Conservation (phyloP, 2,113 vertebrate species). For the rabbit (Oryctolagus cuniculus) region DNA sequence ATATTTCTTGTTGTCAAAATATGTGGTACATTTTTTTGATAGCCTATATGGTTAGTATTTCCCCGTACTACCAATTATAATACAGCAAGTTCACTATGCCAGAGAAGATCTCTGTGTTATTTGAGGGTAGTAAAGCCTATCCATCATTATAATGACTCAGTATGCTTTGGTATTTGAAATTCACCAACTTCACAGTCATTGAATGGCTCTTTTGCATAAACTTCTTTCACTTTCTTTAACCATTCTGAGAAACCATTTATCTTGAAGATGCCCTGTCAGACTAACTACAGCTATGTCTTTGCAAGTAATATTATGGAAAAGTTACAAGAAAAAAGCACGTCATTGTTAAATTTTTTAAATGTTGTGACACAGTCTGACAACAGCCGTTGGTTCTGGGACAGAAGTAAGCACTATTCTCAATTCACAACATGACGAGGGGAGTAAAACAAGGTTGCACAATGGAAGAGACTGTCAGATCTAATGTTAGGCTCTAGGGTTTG, state of each 20-base stretch:
- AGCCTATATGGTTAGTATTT: slow-evolving; percentile 58
- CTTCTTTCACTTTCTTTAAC: slow-evolving; percentile 77
- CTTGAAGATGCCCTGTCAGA: slow-evolving; percentile 76
- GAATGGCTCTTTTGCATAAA: slow-evolving; percentile 78
- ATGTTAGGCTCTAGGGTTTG: not conserved
- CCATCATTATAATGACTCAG: slow-evolving; percentile 81
- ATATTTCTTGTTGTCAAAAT: slow-evolving; percentile 20
- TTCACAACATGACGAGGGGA: not conserved
- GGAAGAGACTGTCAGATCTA: not conserved
- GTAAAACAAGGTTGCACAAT: not conserved
- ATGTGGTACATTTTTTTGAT: slow-evolving; percentile 43
- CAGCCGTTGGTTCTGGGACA: slow-evolving; percentile 28
- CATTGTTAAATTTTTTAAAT: slow-evolving; percentile 62
- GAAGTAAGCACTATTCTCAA: not conserved
- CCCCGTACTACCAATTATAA: slow-evolving; percentile 66
- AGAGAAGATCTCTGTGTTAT: slow-evolving; percentile 74
- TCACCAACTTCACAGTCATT: slow-evolving; percentile 64
- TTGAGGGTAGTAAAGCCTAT: slow-evolving; percentile 76
- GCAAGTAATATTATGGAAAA: slow-evolving; percentile 61
- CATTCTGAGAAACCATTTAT: slow-evolving; percentile 79
- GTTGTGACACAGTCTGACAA: slow-evolving; percentile 46
- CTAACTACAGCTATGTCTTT: slow-evolving; percentile 53
- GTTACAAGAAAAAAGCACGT: slow-evolving; percentile 12
- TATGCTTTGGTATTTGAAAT: slow-evolving; percentile 79
- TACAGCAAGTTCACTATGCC: slow-evolving; percentile 71